Conservation (phyloP, 2,888 invertebrate species). For the Belgica antarctica region DNA sequence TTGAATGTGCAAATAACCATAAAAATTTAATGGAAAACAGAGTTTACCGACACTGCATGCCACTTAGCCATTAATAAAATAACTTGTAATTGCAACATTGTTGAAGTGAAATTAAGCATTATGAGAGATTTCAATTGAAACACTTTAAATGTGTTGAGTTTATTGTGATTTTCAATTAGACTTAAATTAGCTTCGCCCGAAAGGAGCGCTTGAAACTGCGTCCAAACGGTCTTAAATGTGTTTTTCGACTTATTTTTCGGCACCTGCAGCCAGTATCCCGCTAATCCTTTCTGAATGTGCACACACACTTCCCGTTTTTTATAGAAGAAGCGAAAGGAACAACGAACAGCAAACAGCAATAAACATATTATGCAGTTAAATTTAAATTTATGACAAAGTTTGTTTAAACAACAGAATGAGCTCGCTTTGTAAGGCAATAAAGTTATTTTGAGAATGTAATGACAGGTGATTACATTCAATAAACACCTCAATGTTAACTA, state of each 20-base stretch:
- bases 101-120: too few relatives aligned
- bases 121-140: not conserved
- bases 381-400: constrained; percentile 21
- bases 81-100: constrained; percentile 31
- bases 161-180: constrained; percentile 9
- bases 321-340: not conserved
- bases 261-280: constrained; percentile 35
- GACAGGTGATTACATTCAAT: constrained; percentile 40
- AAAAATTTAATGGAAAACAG: constrained; percentile 35
- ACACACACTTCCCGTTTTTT: too few relatives aligned
- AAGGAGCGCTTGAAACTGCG: too few relatives aligned
- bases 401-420: not conserved
- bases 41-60: not conserved
- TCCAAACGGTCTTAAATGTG: too few relatives aligned
- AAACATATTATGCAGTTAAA: constrained; percentile 28
- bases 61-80: not conserved
- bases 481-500: not conserved
- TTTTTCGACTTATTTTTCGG: constrained; percentile 28
- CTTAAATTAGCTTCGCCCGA: not conserved
- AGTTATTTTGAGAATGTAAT: not conserved
- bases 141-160: not conserved
- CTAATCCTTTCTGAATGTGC: constrained; percentile 8
- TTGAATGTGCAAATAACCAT: constrained; percentile 30
- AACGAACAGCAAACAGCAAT: not conserved
- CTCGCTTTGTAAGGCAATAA: not conserved